Evolutionary conservation across 2,797 vertebrate genomes (phyloP), one percentile per base, ranked within the genome.

Genomic region (Cichlasoma orientale): DNA sequence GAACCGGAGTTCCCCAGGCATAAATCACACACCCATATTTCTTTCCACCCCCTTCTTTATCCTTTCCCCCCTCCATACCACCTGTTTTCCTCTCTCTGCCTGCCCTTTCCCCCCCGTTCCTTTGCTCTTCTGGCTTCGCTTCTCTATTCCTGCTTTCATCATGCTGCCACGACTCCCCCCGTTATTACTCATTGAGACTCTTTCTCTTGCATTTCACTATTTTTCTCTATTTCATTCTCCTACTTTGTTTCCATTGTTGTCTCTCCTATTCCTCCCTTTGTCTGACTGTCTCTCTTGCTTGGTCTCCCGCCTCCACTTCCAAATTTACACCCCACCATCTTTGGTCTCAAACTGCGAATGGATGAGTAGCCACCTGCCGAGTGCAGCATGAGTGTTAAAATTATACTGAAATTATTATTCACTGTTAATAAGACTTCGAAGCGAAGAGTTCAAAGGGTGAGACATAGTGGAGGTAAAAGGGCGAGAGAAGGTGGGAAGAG

Each of bases 21-120:
- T 91, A 91, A 91, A 92, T 93, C 89, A 92, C 82, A 88, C 86
- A 73, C 77, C 86, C 75, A 88, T 87, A 85, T 66, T 68, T 72
- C 73, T 77, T 83, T 85, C 79, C 53, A 83, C 47, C 55, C 57
- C 25, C 44, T 74, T 36, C 55, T 87, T 77, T 61, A 66, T 80
- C 27, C 41, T 31, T 82, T 82, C 76, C 80, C 33, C 33, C 25
- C 78, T 61, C 56, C 54, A 73, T 74, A 72, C 56, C 36, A 44
- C 13, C 52, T 5, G 3, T 76, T 82, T 33, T 56, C 53, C 69
- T 57, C 54, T 61, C 44, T 10, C 53, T 53, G 47, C 33, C 33
- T 73, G 9, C 56, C 2, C n/a, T 36, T 33, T n/a, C 23, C 61
- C 2, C 5, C 44, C 16, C 21, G 19, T 16, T 33, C 47, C 54